phyloP scores from a whole-genome alignment of 2,888 invertebrate species.

The Thecocarcelia acutangulata region DNA sequence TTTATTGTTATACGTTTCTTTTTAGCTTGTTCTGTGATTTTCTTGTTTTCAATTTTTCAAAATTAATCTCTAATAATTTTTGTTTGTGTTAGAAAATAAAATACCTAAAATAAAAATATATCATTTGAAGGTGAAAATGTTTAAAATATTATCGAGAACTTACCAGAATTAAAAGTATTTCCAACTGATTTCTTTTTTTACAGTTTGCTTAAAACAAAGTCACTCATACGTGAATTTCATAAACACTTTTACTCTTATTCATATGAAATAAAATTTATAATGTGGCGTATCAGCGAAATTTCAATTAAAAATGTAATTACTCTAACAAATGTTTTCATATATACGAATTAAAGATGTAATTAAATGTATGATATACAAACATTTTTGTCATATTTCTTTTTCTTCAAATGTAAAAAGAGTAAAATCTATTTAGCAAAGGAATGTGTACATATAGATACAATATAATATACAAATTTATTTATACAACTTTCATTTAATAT shows the following conservation, averaged over 20 bases:
- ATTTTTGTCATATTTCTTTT: too few species aligned
- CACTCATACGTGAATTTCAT: too few species aligned
- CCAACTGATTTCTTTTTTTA: slow-evolving; percentile 10
- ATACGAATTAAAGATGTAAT: too few species aligned
- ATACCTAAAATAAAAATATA: slow-evolving; percentile 65
- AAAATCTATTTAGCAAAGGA: too few species aligned
- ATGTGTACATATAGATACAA: too few species aligned
- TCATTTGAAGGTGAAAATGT: slow-evolving; percentile 45
- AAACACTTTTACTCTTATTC: too few species aligned
- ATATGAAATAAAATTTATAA: background rate
- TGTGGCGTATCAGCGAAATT: slow-evolving; percentile 39
- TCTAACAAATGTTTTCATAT: too few species aligned
- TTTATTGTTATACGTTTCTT: slow-evolving; percentile 25
- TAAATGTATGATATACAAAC: too few species aligned
- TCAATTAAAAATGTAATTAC: background rate
- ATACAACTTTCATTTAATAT: too few species aligned
- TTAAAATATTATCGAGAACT: slow-evolving; percentile 46
- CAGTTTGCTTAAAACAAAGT: too few species aligned
- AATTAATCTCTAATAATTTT: slow-evolving; percentile 41
- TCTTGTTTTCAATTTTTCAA: slow-evolving; percentile 5
- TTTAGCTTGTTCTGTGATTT: slow-evolving; percentile 14
- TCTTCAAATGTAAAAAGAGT: too few species aligned
- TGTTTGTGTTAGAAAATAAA: slow-evolving; percentile 8
- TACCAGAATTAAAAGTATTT: slow-evolving; percentile 59
- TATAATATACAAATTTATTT: too few species aligned